Conservation (phyloP, 2,797 vertebrate species). For the Pogoniulus pusillus region DNA sequence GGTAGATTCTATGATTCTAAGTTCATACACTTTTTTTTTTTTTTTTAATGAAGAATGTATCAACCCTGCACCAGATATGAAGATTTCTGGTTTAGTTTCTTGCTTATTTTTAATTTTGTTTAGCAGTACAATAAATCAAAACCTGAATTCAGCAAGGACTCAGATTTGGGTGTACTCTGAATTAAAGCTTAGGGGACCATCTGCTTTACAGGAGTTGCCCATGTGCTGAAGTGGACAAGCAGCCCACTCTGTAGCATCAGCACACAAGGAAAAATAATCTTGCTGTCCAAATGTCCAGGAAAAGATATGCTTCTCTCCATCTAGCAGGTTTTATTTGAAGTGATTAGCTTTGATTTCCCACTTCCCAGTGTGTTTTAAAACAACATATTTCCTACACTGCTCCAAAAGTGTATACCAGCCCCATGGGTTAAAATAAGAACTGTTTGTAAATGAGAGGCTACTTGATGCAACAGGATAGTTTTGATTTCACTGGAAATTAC, state of each 20-base stretch:
- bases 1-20: too few relatives aligned
- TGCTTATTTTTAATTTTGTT: not conserved
- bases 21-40: not conserved
- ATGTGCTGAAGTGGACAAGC: not conserved
- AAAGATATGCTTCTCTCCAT: not conserved
- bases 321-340: not conserved
- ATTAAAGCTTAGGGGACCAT: not conserved
- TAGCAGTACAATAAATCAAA: not conserved
- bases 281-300: not conserved
- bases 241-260: not conserved
- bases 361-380: not conserved
- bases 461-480: not conserved
- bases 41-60: not conserved
- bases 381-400: not conserved
- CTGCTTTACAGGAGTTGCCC: not conserved
- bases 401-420: not conserved
- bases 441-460: not conserved
- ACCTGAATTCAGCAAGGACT: not conserved
- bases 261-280: not conserved
- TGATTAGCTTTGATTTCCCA: not conserved
- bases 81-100: not conserved
- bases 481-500: conserved; percentile 10
- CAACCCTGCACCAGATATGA: not conserved
- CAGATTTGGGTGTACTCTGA: not conserved
- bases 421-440: not conserved